These are phyloP conservation scores for Diaphora mendica DNA, from an alignment of 2,888 invertebrate genomes.

Conservation along the genomic window DNA sequence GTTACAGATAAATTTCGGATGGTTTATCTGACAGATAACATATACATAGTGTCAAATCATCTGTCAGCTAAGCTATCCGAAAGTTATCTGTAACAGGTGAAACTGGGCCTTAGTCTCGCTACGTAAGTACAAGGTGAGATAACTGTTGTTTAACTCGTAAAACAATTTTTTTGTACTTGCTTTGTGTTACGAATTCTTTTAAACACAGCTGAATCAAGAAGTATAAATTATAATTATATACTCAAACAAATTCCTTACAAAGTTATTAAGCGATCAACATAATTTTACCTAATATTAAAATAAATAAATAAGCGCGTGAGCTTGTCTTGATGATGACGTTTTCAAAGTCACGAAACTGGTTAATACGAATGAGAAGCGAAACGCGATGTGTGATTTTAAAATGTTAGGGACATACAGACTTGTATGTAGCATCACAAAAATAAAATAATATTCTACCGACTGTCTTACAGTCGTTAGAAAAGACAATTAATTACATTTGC, in stretches of 20 bases:
- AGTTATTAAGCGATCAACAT: background rate
- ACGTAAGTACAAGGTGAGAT: background rate
- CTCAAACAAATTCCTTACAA: background rate
- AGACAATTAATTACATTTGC: background rate
- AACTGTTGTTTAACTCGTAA: background rate
- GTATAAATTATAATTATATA: background rate
- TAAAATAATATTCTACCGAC: background rate
- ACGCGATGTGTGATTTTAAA: background rate
- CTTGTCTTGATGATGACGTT: background rate
- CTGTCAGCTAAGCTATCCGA: too few relatives aligned
- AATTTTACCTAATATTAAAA: background rate
- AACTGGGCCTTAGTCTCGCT: background rate
- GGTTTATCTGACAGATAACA: too few relatives aligned
- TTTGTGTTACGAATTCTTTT: background rate
- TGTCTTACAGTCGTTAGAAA: background rate
- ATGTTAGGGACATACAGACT: background rate
- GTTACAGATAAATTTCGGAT: too few relatives aligned
- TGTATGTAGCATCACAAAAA: too few relatives aligned
- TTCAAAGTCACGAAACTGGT: constrained; percentile 4
- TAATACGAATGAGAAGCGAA: background rate
- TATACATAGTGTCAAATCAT: too few relatives aligned
- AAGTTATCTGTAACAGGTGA: too few relatives aligned
- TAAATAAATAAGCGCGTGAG: background rate
- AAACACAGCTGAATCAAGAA: background rate
- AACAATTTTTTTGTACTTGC: background rate